Base-by-base conservation (phyloP, 92 coral and sea anemone species). In the Diadumene lineata region DNA sequence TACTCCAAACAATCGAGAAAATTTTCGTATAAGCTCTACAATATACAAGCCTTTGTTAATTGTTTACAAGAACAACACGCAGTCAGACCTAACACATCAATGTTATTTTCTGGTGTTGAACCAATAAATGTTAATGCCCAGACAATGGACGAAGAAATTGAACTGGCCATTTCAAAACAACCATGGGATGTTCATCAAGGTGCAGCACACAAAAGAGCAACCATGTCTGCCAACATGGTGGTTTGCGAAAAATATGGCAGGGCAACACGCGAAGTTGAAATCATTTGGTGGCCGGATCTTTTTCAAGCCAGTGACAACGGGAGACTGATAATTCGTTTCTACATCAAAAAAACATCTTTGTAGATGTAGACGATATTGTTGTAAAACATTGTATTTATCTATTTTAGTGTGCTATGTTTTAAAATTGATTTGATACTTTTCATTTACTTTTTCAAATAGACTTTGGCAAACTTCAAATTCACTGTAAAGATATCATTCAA, bases 221-320 rank as follows among this genome's bases (percentile, higher is more conserved):
- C n/a, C n/a, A n/a, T n/a, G n/a, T n/a, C n/a, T n/a, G n/a, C 43
- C 1, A 65, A 50, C 43, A 65, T 65, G 19, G 70, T 30, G 48
- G 32, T 65, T 65, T 44, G 70, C 48, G 22, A 29, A 29, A 50
- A 50, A 4, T 44, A 65, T 17, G 70, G 70, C 1, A 65, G 70
- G 44, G 44, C 70, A 11, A 65, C 70, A 30, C 30, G 70, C 30
- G 70, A 65, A 50, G 7, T 65, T 16, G 70, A 65, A 24, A 26
- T 65, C 22, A 65, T 65, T 65, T 65, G 70, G 43, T 65, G 70
- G 70, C 48, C 48, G 32, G 19, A 25, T 19, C 32, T 65, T n/a
- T 65, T 65, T 65, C 44, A 65, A 32, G 32, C 16, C 7, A 65
- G 46, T 32, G 15, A 65, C 1, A 44, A 65, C n/a, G 70, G 70